Base-by-base conservation (phyloP, 2,113 vertebrate genomes). In the Corythornis cristatus region DNA sequence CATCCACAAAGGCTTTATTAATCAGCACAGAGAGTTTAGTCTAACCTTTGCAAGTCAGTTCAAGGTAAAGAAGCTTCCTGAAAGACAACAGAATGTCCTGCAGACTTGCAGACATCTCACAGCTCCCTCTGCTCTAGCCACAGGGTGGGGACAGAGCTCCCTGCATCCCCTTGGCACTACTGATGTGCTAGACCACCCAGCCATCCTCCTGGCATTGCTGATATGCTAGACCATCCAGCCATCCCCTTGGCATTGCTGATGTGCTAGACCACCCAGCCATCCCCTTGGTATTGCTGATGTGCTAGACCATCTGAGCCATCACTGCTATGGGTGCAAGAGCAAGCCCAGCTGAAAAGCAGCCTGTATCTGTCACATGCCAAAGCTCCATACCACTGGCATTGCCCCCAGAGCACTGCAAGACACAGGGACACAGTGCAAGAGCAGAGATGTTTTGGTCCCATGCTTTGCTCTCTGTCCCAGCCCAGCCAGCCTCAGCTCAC, bases 11-110 rank as follows among this genome's bases (percentile, higher is more conserved):
- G n/a, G 56, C 50, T 86, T 94, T 93, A 76, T 62, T 89, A 88
- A 89, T 90, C 76, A 75, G 86, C 54, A 50, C 40, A 68, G 68
- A 82, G 93, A 92, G 40, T 83, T 88, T 65, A 74, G 60, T 53
- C 70, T 87, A 83, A 82, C 62, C 53, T 95, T 85, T 84, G 33
- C 70, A 71, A 76, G 42, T 37, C 58, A 71, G 77, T 82, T 94
- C 83, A 90, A 87, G 89, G 78, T 79, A 93, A 28, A 51, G 66
- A 86, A 89, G 33, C 62, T 90, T 86, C 61, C 76, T 25, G 66
- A 92, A 93, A 82, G 57, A 21, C 0, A 3, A 31, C 33, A 79
- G 58, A 78, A 76, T 10, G 45, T 72, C 62, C 75, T 78, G 73
- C 31, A 15, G 20, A 20, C 78, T 66, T 2, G 1, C 61, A 78